A percentile compares a stretch with the other conserved stretches of the same genome.
Evolutionary conservation across 1,140 invertebrate species (phyloP).

Genomic region (Drosophila ironensis): DNA sequence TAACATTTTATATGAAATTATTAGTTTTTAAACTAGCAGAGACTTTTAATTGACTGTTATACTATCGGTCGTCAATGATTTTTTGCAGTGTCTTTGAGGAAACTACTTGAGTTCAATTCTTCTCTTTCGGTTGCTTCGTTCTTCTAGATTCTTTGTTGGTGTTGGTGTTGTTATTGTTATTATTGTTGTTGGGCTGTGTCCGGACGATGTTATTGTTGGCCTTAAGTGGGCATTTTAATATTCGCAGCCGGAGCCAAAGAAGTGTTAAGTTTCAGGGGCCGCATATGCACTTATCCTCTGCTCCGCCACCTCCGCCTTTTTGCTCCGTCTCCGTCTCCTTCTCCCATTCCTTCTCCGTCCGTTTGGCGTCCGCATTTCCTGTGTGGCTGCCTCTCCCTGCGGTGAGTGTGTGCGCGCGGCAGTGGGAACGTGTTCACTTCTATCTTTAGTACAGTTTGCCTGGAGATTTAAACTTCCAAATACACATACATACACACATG

Average conservation of each 20-base stretch:
- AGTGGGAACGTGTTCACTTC: constrained; percentile 62
- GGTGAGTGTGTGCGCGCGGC: constrained; percentile 23
- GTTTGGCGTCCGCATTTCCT: constrained; percentile 62
- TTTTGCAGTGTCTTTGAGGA: constrained; percentile 4
- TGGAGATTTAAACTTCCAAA: constrained; percentile 26
- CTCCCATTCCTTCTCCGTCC: constrained; percentile 12
- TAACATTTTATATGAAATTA: no score
- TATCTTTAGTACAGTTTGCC: constrained; percentile 74
- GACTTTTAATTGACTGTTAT: no score
- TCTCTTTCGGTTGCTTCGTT: constrained; percentile 39
- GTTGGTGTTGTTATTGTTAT: no score
- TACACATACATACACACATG: no score
- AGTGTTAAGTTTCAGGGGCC: constrained; percentile 75
- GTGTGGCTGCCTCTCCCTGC: constrained; percentile 26
- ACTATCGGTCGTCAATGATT: no score
- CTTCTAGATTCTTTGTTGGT: neutral
- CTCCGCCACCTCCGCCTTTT: constrained; percentile 35
- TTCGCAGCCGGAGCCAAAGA: constrained; percentile 63
- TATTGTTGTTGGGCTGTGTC: no score
- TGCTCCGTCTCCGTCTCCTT: neutral
- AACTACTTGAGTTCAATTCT: constrained; percentile 28
- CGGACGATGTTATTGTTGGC: constrained; percentile 62
- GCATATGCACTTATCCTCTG: constrained; percentile 60
- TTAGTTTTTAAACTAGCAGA: no score
- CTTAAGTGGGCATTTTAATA: constrained; percentile 78